Evolutionary conservation across 1,140 invertebrate genomes (phyloP).

Genomic region (Lasioglossum albipes): DNA sequence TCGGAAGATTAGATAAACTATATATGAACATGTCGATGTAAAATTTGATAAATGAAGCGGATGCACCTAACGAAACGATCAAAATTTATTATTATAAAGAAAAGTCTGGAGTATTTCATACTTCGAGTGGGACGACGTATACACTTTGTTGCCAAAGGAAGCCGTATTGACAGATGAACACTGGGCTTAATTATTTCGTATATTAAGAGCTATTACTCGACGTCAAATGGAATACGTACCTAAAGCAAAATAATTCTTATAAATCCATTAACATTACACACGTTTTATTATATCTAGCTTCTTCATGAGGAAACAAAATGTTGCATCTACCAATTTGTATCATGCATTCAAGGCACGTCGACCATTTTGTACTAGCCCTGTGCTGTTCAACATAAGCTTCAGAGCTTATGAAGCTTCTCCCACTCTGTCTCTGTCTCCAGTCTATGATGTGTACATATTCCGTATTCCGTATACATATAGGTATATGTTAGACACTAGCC

Average conservation of each 20-base stretch:
- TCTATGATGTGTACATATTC: background rate
- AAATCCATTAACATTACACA: constrained; percentile 50
- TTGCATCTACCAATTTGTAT: constrained; percentile 49
- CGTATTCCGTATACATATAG: too few species aligned
- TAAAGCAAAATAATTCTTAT: constrained; percentile 21
- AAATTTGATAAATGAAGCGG: background rate
- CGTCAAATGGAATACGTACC: constrained; percentile 44
- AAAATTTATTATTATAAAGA: background rate
- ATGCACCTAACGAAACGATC: background rate
- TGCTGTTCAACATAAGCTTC: constrained; percentile 6
- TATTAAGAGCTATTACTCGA: constrained; percentile 12
- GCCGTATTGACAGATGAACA: constrained; percentile 62
- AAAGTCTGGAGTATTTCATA: constrained; percentile 15
- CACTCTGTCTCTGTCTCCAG: background rate
- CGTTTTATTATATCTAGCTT: constrained; percentile 22
- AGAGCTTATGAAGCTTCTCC: background rate
- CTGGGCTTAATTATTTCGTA: constrained; percentile 22
- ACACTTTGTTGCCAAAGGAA: constrained; percentile 55
- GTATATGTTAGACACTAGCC: background rate
- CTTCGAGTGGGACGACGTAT: constrained; percentile 33
- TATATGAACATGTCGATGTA: background rate
- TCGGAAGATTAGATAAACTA: background rate
- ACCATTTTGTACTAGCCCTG: constrained; percentile 61
- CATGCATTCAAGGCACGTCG: constrained; percentile 61
- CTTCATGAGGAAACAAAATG: constrained; percentile 47